Base-by-base conservation (phyloP, 1,140 invertebrate species). In the Micrasema longulum region DNA sequence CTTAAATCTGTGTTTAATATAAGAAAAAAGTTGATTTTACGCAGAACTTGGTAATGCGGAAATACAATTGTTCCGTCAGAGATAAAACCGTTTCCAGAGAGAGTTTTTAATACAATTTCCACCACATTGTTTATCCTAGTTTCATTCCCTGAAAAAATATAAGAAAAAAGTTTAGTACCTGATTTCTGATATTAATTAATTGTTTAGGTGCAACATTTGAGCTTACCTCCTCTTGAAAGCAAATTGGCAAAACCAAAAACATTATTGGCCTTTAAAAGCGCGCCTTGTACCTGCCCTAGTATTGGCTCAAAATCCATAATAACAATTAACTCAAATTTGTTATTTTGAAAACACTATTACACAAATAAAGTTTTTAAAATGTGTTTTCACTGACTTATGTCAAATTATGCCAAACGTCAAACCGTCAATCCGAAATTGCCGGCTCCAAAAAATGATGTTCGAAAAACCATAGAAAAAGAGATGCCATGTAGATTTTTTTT, bases 101-200 rank as follows among this genome's bases (percentile, higher is more conserved):
- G 31, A 35, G 71, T 16, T 36, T 70, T 62, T 10, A 31, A 23
- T 31, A 76, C 48, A 23, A 52, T 12, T 16, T 70, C 53, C n/a
- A 72, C 63, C 23, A 71, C 63, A 7, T 18, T 14, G 16, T 76
- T 36, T n/a, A 76, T 71, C 36, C 50, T 31, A 1, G 48, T 26
- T 71, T 67, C 63, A n/a, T 73, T 60, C n/a, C 68, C 74, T 76
- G 31, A 63, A 75, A 75, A 20, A 16, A 45, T 68, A 43, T 76
- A 20, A 63, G 71, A 75, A 20, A 16, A 45, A 71, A 43, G 16
- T 41, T 62, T 63, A 53, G 50, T n/a, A 63, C 18, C 10, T 43
- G n/a, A 23, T 35, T n/a, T 43, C 4, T 0, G 9, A 26, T 65
- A 22, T 55, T 43, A 26, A 20, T 11, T 31, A n/a, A 12, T 11